Percentiles rank a stretch among this genome's conserved stretches.
These are phyloP conservation scores for Leptopilina drosophilae DNA, from an alignment of 2,888 invertebrate genomes.

Conservation along the genomic window DNA sequence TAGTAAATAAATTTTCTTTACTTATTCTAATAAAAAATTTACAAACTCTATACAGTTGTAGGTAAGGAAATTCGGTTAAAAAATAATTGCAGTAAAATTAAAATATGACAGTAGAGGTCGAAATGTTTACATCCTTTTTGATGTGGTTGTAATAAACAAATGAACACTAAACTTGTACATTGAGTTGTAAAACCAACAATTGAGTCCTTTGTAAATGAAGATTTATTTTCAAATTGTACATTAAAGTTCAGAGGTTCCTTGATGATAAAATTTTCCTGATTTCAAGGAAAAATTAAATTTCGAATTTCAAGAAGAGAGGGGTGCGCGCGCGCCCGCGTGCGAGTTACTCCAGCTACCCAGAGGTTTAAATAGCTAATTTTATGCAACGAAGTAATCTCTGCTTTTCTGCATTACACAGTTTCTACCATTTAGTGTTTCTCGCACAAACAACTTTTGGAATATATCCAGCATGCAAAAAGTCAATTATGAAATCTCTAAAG, in stretches of 20 bases:
- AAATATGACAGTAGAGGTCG: background rate
- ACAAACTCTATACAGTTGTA: no score
- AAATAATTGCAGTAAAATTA: constrained; percentile 18
- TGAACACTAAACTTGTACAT: background rate
- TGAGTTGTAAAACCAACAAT: constrained; percentile 26
- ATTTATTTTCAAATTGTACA: constrained; percentile 19
- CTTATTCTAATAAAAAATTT: no score
- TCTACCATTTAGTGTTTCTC: constrained; percentile 28
- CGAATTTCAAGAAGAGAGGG: background rate
- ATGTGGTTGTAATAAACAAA: background rate
- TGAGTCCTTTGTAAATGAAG: constrained; percentile 24
- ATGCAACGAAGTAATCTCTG: constrained; percentile 51
- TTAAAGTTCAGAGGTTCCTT: background rate
- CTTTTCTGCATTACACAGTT: constrained; percentile 45
- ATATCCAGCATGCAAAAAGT: constrained; percentile 33
- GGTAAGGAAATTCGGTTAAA: no score
- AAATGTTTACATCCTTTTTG: background rate
- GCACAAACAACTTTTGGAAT: constrained; percentile 14
- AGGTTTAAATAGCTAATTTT: constrained; percentile 44
- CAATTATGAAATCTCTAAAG: constrained; percentile 19
- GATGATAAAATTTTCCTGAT: constrained; percentile 13
- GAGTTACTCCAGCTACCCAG: background rate
- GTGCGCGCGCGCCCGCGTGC: background rate
- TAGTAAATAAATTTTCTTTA: no score
- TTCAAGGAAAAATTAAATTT: constrained; percentile 34